Base-by-base conservation (phyloP, 2,113 vertebrate species). In the Crotophaga sulcirostris region DNA sequence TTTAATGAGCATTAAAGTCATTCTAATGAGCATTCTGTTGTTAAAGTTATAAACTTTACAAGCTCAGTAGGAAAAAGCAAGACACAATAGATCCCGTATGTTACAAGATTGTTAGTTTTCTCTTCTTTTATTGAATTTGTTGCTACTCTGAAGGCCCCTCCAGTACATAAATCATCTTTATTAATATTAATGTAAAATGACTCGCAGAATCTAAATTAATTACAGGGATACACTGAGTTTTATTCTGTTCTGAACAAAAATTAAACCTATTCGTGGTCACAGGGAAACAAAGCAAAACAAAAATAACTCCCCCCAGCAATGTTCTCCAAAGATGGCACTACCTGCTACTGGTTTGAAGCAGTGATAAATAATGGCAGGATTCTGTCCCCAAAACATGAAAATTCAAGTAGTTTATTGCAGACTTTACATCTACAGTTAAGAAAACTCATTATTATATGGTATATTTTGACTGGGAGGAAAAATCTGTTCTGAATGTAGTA, bases 171-270 rank as follows among this genome's bases (percentile, higher is more conserved):
- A 84, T 79, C 31, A 66, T 74, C 55, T 82, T 81, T 88, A 86
- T 78, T 49, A 68, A 85, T 86, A 94, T 64, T 54, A 77, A 80
- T 77, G 45, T 67, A 85, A 88, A 95, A 74, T 81, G 34, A 77
- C 69, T 90, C 24, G 73, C 21, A 47, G 33, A 78, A 82, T 45
- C 31, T 85, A 77, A 94, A 92, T 83, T 85, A 92, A 87, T 88
- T 90, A 69, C 31, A 51, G 38, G 52, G 63, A 67, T 84, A 38
- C 11, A 58, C 13, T 63, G 51, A 66, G 47, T 31, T 86, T 84
- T 79, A 42, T 76, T 54, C 60, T 72, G 31, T 70, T 83, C 44
- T 54, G 79, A 91, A 60, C 3, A 83, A 70, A 91, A 95, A 74
- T 31, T 40, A 79, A 54, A 72, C n/a, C 16, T 64, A 40, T 83